A percentile compares a stretch with the other conserved stretches of the same genome.
phyloP scores from a whole-genome alignment of 2,113 vertebrate species.

The Epinephelus fuscoguttatus region DNA sequence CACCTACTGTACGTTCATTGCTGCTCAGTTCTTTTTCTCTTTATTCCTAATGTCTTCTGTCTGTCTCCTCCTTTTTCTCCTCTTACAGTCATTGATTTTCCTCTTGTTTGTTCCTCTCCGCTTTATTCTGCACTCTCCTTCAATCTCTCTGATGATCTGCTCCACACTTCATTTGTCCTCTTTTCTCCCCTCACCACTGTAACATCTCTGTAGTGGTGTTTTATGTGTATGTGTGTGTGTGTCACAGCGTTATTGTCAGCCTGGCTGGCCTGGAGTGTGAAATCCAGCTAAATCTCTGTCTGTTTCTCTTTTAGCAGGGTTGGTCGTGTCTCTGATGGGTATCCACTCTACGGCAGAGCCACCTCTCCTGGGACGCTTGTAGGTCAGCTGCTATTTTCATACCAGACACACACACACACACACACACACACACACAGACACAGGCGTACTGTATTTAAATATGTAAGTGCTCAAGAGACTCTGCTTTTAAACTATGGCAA shows the following conservation, averaged over 20 bases:
- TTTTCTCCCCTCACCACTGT: slow-evolving; percentile 8
- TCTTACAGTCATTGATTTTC: slow-evolving; percentile 24
- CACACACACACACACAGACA: neutral
- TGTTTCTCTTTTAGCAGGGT: slow-evolving; percentile 59
- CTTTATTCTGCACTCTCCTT: slow-evolving; percentile 16
- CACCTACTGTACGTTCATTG: neutral
- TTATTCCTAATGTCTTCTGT: slow-evolving; percentile 1
- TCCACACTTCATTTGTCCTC: neutral
- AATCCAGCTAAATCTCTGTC: slow-evolving; percentile 43
- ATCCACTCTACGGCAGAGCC: slow-evolving; percentile 55
- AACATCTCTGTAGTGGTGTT: slow-evolving; percentile 11
- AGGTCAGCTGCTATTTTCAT: slow-evolving; percentile 79
- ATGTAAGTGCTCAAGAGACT: slow-evolving; percentile 12
- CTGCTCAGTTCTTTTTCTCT: slow-evolving; percentile 5
- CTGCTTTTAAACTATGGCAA: slow-evolving; percentile 29
- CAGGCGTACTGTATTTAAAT: neutral
- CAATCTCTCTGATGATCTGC: slow-evolving; percentile 13
- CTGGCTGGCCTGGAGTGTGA: slow-evolving; percentile 16
- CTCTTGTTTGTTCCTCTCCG: slow-evolving; percentile 13
- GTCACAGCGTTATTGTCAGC: neutral
- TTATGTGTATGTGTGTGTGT: slow-evolving; percentile 1
- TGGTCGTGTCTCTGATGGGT: slow-evolving; percentile 67
- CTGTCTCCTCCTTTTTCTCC: neutral
- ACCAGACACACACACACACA: slow-evolving; percentile 11
- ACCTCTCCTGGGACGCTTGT: slow-evolving; percentile 69